phyloP scores from a whole-genome alignment of 2,888 invertebrate genomes.

The Cheilosia vulpina region DNA sequence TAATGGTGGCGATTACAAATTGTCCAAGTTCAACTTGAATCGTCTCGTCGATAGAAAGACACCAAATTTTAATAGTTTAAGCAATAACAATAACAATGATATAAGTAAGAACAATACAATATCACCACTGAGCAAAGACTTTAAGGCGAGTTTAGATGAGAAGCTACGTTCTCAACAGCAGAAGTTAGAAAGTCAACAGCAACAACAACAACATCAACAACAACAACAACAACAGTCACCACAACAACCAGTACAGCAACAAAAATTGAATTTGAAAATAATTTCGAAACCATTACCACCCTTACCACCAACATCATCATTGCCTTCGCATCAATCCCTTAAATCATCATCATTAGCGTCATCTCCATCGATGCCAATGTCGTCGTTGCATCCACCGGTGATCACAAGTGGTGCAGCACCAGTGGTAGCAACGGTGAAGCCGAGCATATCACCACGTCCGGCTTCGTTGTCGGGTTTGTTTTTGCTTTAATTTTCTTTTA shows the following conservation, averaged over 20 bases:
- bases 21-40: constrained; percentile 71
- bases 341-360: constrained; percentile 73
- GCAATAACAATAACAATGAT: constrained; percentile 67
- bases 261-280: constrained; percentile 66
- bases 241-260: constrained; percentile 52
- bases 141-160: constrained; percentile 75
- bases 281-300: constrained; percentile 73
- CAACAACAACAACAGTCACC: constrained; percentile 67
- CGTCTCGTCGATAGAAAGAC: constrained; percentile 70
- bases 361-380: constrained; percentile 62
- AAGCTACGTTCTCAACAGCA: constrained; percentile 70
- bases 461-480: constrained; percentile 84
- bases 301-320: constrained; percentile 67
- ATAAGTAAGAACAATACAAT: constrained; percentile 60
- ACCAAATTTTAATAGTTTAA: constrained; percentile 73
- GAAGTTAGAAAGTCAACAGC: constrained; percentile 64
- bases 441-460: constrained; percentile 83
- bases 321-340: constrained; percentile 70
- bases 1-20: constrained; percentile 62
- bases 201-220: constrained; percentile 49
- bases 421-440: constrained; percentile 79
- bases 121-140: constrained; percentile 76
- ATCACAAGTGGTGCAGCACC: constrained; percentile 48
- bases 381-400: constrained; percentile 75
- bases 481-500: constrained; percentile 74